These are phyloP conservation scores for Onychostruthus taczanowskii DNA, from an alignment of 2,113 vertebrate species.

Conservation along the genomic window DNA sequence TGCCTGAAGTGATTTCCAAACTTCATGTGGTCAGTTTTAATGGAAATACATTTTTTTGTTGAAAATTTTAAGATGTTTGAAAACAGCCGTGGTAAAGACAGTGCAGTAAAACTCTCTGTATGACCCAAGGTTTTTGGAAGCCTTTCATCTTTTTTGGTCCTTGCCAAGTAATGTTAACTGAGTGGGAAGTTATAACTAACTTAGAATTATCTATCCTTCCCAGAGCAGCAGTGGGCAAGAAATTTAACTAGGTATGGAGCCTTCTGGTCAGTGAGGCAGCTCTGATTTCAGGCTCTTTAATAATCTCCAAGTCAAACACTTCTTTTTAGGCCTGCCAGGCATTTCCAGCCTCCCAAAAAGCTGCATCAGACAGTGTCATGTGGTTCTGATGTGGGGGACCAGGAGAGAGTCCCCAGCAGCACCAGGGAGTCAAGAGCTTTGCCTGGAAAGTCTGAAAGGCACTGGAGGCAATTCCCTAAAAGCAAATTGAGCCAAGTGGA, in stretches of 20 bases:
- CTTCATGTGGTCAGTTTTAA: neutral
- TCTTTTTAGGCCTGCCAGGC: neutral
- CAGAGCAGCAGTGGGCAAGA: neutral
- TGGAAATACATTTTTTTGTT: neutral
- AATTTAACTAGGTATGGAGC: neutral
- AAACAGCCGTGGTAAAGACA: neutral
- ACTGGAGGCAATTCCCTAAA: neutral
- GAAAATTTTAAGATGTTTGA: neutral
- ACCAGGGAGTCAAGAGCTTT: neutral
- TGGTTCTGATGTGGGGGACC: neutral
- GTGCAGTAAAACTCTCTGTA: neutral
- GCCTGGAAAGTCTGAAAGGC: neutral
- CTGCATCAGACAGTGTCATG: accelerated
- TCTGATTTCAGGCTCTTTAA: neutral
- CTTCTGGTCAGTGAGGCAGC: neutral
- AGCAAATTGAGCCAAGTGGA: neutral
- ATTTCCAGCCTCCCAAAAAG: neutral
- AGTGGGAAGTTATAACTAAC: neutral
- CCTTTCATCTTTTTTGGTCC: neutral
- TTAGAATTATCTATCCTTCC: neutral
- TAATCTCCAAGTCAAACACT: neutral
- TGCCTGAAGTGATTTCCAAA: neutral
- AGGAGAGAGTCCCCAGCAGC: neutral
- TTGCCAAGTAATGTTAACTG: neutral
- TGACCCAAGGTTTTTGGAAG: neutral